Percentiles rank a stretch among this genome's conserved stretches.
Evolutionary conservation across 2,888 invertebrate genomes (phyloP).

Genomic region (Nemoura dubitans): DNA sequence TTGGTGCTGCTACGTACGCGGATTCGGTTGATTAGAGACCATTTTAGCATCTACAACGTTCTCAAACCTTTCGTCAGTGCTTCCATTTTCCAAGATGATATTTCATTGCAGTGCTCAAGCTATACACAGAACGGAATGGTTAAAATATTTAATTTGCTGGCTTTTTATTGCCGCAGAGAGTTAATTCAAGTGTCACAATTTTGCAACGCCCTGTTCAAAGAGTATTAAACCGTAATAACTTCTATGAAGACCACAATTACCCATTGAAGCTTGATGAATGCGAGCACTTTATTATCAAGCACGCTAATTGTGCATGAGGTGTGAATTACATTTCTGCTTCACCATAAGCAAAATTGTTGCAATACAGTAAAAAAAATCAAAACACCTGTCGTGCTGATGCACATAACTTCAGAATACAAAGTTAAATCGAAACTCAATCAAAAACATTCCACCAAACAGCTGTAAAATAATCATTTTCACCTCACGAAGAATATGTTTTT

Average conservation of each 20-base stretch:
- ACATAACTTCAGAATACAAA: neutral
- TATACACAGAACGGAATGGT: neutral
- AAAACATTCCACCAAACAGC: neutral
- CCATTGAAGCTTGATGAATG: neutral
- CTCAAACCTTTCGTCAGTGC: no score
- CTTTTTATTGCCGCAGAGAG: neutral
- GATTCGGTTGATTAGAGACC: no score
- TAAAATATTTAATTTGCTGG: neutral
- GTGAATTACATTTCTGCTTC: neutral
- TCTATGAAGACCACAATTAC: neutral
- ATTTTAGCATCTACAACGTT: no score
- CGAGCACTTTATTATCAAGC: neutral
- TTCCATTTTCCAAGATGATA: neutral
- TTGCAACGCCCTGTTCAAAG: neutral
- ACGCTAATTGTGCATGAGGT: neutral
- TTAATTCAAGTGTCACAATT: neutral
- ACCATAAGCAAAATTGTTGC: neutral
- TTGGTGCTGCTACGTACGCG: neutral
- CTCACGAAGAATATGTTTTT: neutral
- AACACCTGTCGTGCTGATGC: neutral
- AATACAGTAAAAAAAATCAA: neutral
- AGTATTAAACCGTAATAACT: neutral
- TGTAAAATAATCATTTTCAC: conserved; percentile 7
- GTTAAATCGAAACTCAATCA: neutral
- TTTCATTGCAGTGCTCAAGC: neutral